Evolutionary conservation across 2,888 invertebrate genomes (phyloP).

Genomic region (Fissipunctia ypsillon): DNA sequence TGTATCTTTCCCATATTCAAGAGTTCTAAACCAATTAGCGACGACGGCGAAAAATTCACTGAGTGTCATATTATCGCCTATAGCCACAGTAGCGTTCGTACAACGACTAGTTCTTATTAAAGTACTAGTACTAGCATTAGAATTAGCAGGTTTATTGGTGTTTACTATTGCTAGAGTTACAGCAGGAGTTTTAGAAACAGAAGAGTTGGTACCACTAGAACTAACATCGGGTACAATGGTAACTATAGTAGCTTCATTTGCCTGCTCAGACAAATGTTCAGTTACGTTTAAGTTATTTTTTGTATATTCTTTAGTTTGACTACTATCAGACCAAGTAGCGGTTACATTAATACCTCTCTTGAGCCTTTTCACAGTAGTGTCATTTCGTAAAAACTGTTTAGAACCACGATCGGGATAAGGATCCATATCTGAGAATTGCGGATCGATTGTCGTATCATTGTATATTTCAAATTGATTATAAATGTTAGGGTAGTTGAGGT

Average conservation of each 20-base stretch:
- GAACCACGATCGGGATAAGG: neutral
- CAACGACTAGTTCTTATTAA: neutral
- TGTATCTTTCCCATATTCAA: slow-evolving; percentile 63
- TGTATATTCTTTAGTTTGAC: fast-evolving
- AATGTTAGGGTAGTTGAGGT: neutral
- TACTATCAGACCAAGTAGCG: neutral
- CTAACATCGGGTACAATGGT: fast-evolving
- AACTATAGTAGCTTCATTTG: no score
- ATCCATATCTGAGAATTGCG: neutral
- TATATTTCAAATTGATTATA: slow-evolving; percentile 19
- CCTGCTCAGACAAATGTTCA: neutral
- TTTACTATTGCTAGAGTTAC: neutral
- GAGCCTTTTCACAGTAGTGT: neutral
- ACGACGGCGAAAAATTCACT: slow-evolving; percentile 74
- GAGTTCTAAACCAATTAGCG: slow-evolving; percentile 74
- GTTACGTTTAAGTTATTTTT: neutral
- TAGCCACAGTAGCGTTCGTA: neutral
- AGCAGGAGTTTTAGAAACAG: no score
- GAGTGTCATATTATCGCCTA: slow-evolving; percentile 56
- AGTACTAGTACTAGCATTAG: neutral
- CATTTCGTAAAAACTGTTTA: neutral
- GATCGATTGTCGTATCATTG: neutral
- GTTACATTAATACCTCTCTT: slow-evolving; percentile 15
- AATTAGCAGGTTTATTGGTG: neutral
- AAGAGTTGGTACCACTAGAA: no score